phyloP scores from a whole-genome alignment of 1,140 invertebrate genomes.

The Adoxophyes honmai region DNA sequence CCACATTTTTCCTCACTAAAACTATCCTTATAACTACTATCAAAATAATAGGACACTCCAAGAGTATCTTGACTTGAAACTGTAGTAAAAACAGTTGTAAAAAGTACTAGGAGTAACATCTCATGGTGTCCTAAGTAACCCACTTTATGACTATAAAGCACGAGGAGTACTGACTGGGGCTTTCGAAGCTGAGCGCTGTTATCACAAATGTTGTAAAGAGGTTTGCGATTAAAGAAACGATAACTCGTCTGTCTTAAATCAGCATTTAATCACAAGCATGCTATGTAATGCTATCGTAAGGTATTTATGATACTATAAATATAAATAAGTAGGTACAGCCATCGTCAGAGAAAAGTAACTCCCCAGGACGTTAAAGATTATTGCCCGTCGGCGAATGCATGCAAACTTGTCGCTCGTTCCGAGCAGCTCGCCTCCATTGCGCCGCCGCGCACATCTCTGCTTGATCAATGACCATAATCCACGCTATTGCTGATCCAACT shows the following conservation, averaged over 20 bases:
- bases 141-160: not conserved
- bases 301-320: too few species aligned
- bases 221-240: not conserved
- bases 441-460: too few species aligned
- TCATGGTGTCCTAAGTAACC: not conserved
- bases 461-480: too few species aligned
- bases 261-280: conserved; percentile 6
- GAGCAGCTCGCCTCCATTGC: too few species aligned
- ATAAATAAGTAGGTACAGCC: too few species aligned
- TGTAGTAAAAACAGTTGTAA: not conserved
- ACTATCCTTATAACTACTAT: not conserved
- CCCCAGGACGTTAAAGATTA: too few species aligned
- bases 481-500: too few species aligned
- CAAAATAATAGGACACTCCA: not conserved
- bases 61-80: not conserved
- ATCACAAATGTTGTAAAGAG: not conserved
- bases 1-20: conserved; percentile 3
- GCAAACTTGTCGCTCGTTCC: too few species aligned
- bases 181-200: not conserved
- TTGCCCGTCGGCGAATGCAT: too few species aligned
- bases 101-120: conserved; percentile 3
- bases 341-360: too few species aligned
- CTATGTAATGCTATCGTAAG: not conserved
- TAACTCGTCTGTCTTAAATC: not conserved
- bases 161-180: not conserved